Conservation (phyloP, 2,888 invertebrate species). For the Osedax frankpressi region DNA sequence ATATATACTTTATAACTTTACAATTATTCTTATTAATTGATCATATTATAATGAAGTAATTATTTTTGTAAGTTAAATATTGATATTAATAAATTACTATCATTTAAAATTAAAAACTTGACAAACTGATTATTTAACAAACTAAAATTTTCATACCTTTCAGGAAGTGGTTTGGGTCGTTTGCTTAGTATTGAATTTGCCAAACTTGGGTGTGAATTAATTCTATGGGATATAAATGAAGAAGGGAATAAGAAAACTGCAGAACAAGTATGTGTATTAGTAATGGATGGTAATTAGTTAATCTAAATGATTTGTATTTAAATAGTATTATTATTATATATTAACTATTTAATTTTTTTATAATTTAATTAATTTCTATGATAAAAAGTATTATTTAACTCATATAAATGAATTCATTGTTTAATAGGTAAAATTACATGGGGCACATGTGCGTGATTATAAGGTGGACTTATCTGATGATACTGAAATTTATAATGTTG, state of each 20-base stretch:
- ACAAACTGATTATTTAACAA: no score
- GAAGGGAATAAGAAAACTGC: conserved; percentile 36
- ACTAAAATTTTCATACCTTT: no score
- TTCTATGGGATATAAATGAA: conserved; percentile 43
- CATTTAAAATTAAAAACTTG: no score
- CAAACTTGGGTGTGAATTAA: conserved; percentile 34
- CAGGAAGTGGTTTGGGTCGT: conserved; percentile 45
- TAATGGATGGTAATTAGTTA: neutral
- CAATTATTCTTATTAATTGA: no score
- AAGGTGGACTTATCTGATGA: no score
- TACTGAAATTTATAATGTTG: conserved; percentile 35
- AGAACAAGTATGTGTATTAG: conserved; percentile 9
- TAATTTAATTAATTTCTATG: neutral
- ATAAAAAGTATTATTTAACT: neutral
- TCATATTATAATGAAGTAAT: no score
- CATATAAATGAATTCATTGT: neutral
- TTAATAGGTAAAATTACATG: conserved; percentile 9
- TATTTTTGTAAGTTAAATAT: no score
- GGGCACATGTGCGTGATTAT: conserved; percentile 29
- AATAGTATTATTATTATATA: neutral
- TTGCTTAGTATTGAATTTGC: conserved; percentile 40
- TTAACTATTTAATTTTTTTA: no score
- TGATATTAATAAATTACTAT: no score
- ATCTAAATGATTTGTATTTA: neutral
- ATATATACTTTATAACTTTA: no score